These are phyloP conservation scores for Antedon mediterranea DNA, from an alignment of 53 echinoderm and acorn worm species.

Conservation along the genomic window DNA sequence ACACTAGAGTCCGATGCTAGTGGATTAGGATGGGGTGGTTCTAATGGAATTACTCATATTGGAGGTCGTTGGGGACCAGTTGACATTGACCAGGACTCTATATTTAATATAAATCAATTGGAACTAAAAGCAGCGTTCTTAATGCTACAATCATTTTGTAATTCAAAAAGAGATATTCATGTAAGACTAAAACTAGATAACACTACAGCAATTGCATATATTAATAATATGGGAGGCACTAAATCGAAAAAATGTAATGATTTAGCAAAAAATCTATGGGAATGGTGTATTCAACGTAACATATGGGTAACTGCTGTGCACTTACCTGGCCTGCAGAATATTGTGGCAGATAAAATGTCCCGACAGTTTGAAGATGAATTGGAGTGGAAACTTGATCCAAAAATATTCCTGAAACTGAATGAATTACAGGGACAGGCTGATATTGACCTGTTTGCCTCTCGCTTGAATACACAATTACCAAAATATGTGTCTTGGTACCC, in stretches of 20 bases:
- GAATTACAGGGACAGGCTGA: constrained; percentile 6
- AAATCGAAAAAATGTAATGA: constrained; percentile 11
- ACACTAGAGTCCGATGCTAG: constrained; percentile 31
- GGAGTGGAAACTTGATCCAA: constrained; percentile 36
- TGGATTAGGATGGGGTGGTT: constrained; percentile 39
- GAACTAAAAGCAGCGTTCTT: constrained; percentile 33
- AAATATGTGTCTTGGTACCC: constrained; percentile 39
- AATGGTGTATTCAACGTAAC: constrained; percentile 38
- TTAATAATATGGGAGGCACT: constrained; percentile 53
- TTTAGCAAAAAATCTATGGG: constrained; percentile 25
- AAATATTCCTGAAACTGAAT: constrained; percentile 13
- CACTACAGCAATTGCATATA: constrained; percentile 52
- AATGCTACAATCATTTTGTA: constrained; percentile 35
- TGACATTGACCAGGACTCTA: not conserved
- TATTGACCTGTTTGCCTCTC: constrained; percentile 37
- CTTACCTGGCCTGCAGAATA: constrained; percentile 35
- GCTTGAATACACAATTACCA: constrained; percentile 29
- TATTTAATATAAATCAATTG: constrained; percentile 32
- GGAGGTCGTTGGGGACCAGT: constrained; percentile 26
- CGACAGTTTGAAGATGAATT: constrained; percentile 31
- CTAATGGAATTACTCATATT: constrained; percentile 5
- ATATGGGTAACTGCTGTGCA: constrained; percentile 38
- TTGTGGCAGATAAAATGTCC: constrained; percentile 27
- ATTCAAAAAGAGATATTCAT: constrained; percentile 9
- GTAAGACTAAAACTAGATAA: constrained; percentile 35